Percentiles rank a stretch among this genome's conserved stretches.
Evolutionary conservation across 1,140 invertebrate species (phyloP).

Genomic region (Bombus polaris): DNA sequence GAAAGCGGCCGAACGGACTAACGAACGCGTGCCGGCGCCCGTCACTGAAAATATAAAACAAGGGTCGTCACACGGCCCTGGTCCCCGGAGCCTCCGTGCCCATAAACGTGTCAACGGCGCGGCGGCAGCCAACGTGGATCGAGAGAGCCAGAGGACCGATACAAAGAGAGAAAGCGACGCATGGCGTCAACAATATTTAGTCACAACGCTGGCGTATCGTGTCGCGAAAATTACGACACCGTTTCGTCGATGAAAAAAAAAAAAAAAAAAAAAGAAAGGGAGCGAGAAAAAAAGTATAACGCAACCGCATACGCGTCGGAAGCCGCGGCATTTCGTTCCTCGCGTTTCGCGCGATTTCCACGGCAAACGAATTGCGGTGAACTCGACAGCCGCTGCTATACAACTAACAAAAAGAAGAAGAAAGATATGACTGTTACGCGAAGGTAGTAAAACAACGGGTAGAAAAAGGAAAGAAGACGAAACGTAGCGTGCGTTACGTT

Average conservation of each 20-base stretch:
- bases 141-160: neutral
- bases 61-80: conserved; percentile 13
- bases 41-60: conserved; percentile 65
- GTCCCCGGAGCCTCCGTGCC: conserved; percentile 5
- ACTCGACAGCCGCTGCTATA: neutral
- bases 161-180: conserved; percentile 10
- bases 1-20: conserved; percentile 36
- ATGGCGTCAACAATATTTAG: conserved; percentile 66
- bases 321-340: neutral
- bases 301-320: conserved; percentile 38
- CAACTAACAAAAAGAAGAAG: neutral
- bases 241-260: conserved; percentile 45
- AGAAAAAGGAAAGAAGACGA: neutral
- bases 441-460: too few relatives aligned
- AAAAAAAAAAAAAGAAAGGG: conserved; percentile 13
- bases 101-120: conserved; percentile 63
- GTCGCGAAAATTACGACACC: conserved; percentile 64
- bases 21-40: conserved; percentile 18
- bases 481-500: neutral
- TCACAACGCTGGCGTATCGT: conserved; percentile 54
- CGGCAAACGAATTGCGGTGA: conserved; percentile 53
- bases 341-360: conserved; percentile 44
- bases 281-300: conserved; percentile 15
- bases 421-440: neutral
- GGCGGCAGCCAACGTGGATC: conserved; percentile 27